Conservation (phyloP, 2,113 vertebrate genomes). For the Regulus satrapa region DNA sequence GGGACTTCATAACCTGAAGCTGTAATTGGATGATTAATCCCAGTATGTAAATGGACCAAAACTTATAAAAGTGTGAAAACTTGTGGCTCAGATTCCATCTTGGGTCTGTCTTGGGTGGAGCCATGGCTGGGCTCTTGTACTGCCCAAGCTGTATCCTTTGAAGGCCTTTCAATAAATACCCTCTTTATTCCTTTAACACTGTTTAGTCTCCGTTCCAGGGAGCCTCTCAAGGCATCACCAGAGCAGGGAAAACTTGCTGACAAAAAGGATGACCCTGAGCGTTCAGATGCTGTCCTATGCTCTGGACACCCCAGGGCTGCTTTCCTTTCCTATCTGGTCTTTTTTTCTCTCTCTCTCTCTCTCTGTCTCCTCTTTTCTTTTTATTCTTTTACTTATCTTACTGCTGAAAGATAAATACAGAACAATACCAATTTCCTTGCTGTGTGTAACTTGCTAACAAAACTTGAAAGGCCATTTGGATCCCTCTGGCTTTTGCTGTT, state of each 20-base stretch:
- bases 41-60: too few species aligned
- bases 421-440: not conserved
- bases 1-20: too few species aligned
- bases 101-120: too few species aligned
- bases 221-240: too few species aligned
- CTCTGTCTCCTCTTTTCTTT: not conserved
- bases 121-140: too few species aligned
- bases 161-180: too few species aligned
- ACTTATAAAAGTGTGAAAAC: too few species aligned
- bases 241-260: not conserved
- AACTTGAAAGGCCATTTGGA: not conserved
- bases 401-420: not conserved
- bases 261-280: not conserved
- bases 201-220: too few species aligned
- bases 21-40: too few species aligned
- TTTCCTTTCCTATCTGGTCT: not conserved
- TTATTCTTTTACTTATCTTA: not conserved
- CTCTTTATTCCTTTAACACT: too few species aligned
- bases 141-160: too few species aligned
- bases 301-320: not conserved
- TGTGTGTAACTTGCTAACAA: not conserved
- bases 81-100: too few species aligned
- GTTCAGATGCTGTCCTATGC: not conserved
- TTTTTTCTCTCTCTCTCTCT: not conserved
- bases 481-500: not conserved